Base-by-base conservation (phyloP, 2,113 vertebrate genomes). In the Dolichotis patagonum region DNA sequence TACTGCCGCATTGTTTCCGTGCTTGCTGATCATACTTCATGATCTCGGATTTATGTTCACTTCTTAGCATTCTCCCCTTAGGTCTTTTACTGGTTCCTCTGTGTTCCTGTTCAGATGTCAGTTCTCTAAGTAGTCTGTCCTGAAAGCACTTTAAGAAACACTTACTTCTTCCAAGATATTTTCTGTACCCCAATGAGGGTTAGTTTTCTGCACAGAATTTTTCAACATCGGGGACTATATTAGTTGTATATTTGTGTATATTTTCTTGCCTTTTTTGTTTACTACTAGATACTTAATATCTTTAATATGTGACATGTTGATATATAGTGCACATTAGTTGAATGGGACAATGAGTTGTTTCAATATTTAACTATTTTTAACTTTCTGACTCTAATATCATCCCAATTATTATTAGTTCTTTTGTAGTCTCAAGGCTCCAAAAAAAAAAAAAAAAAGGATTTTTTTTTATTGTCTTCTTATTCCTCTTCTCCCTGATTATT, bases 161-260 rank as follows among this genome's bases (percentile, higher is more conserved):
- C 2, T 35, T 81, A 73, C 2, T 35, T 81, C n/a, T 85, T 82
- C 54, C 28, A 43, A 62, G 38, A 60, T 41, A 81, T 54, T n/a
- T 46, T 46, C n/a, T 86, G 13, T 73, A 11, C 9, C 6, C 60
- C 86, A 4, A 49, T n/a, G 41, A 13, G 17, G 1, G 52, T 84
- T 78, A 56, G 41, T 80, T 85, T 78, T 88, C 67, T 95, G 82
- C 20, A 52, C 65, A 78, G 49, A 3, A 73, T 69, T 97, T 91
- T 38, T 41, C 10, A 11, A 4, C 19, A 26, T 82, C 22, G 63
- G 49, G 32, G 75, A 56, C 13, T 78, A 52, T 49, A 52, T 62
- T 49, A 52, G 20, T 95, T n/a, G 65, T 4, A 62, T 38, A 88
- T 56, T 17, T 46, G 19, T 80, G 62, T 19, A 38, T 85, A 2